Evolutionary conservation across 2,888 invertebrate genomes (phyloP), one percentile per base, ranked within the genome.

Genomic region (Ormyrus pomaceus): DNA sequence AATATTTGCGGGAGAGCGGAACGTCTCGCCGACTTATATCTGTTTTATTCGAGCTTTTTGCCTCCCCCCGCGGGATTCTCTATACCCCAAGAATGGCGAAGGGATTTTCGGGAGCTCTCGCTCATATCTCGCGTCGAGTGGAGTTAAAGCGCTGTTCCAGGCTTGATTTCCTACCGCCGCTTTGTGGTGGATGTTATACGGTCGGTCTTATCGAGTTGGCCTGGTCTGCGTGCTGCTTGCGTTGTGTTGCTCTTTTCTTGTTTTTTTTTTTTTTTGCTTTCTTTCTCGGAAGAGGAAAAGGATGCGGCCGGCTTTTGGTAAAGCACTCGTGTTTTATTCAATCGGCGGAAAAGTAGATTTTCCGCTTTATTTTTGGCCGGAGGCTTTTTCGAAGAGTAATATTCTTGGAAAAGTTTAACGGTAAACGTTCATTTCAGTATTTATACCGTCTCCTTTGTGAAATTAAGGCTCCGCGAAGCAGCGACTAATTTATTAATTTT

Each of bases 1-100:
- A 79, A 79, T 79, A 78, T 66, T 78, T 50, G 79, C 10, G 34
- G 7, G 61, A 55, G 50, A 5, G 11, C 8, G 34, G 34, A 0
- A 0, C 7, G 77, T n/a, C 19, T n/a, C 5, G 8, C 58, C n/a
- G 8, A 45, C 66, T 66, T 69, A 62, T 69, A 62, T 69, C 19
- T 48, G 59, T 11, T 61, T 69, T 69, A 55, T 55, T 51, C 34
- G 34, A 34, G 34, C 34, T 34, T 34, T 34, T 34, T 34, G 34
- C 34, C 34, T 34, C 34, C 2, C 34, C 34, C 53, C 45, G 34
- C 62, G 48, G 48, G 53, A 34, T 34, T 34, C 34, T 34, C 34
- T 34, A 2, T 4, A 4, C 19, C 8, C n/a, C 59, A 45, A 72
- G 34, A 62, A 56, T 11, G n/a, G 55, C 55, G 11, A 62, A 9